Evolutionary conservation across 2,113 vertebrate genomes (phyloP), one percentile per base, ranked within the genome.

Genomic region (Picathartes gymnocephalus): DNA sequence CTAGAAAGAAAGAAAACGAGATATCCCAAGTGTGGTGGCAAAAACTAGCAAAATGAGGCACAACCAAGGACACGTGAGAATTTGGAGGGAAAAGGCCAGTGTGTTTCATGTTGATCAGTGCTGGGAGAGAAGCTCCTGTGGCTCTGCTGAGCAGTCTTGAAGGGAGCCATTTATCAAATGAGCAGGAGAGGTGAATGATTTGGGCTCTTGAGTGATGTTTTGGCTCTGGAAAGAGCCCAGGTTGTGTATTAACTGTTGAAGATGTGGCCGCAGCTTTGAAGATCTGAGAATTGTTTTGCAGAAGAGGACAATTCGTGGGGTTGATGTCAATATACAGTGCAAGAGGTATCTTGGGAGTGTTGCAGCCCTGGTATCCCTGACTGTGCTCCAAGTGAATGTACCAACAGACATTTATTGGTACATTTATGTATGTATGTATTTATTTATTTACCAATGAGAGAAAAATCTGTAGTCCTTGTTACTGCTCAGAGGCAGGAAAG

Each of bases 1-100:
- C 45, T 62, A 70, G 18, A 44, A 74, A 27, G 24, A 27, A 30
- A 71, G 53, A 35, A 77, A 61, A 51, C 35, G 22, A 88, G 50
- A 58, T 81, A 9, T 57, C 17, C 13, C 28, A 48, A 6, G 18
- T 37, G 12, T 65, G 44, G 18, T 78, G 44, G 50, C 53, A n/a
- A 79, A 73, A 78, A 62, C 18, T 20, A 35, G 16, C 40, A 58
- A 35, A 65, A 50, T 30, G 33, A 37, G 40, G 57, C 76, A 12
- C 45, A 71, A 6, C 21, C 19, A 56, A 33, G 33, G 47, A 9
- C 22, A 37, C 0, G 0, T 33, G 39, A 65, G 35, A 48, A 35
- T 70, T 71, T 88, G 44, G 33, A 60, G 33, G 35, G 31, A 58
- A 53, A 44, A 74, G 19, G 33, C 42, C 47, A 23, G 5, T 64